Base-by-base conservation (phyloP, 1,140 invertebrate genomes). In the Ips nitidus region DNA sequence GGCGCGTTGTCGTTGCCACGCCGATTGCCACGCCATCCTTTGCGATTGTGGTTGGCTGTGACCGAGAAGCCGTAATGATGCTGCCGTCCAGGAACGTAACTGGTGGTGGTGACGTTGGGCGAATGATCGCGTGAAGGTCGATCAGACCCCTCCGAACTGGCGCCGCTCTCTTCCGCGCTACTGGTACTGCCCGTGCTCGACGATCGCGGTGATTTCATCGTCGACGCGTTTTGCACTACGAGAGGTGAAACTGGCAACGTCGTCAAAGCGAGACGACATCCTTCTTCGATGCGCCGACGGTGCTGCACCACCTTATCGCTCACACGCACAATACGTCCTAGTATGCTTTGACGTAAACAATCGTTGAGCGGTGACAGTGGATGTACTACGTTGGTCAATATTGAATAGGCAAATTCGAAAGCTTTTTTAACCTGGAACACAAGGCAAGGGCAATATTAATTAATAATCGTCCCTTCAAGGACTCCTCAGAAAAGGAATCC, bases 231-330 rank as follows among this genome's bases (percentile, higher is more conserved):
- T 4, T 50, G 57, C 47, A 55, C 5, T 41, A 45, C 45, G 70
- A 37, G 50, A 60, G 55, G 53, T 36, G 39, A 52, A 58, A 38
- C 65, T 55, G 52, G 36, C 37, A 6, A 40, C 37, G 40, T 37
- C 8, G 60, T 41, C 8, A 8, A 5, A 40, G 39, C 8, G 4
- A 36, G 36, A 47, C 60, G 41, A 38, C 8, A 22, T 8, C 56
- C 60, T 36, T 78, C 73, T 52, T 80, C 74, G 38, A 81, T 71
- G 88, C 89, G 91, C 72, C 86, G 86, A 70, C 96, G 87, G 81
- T 98, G 97, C 59, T 93, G 88, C 75, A 98, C 90, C 52, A 98
- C 95, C 82, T 97, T 93, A 82, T 98, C 94, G 8, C 94, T 96
- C 66, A 98, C 91, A 72, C 92, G 88, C 66, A 98, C 88, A 72